A percentile compares a stretch with the other conserved stretches of the same genome.
These are phyloP conservation scores for Rissa tridactyla DNA, from an alignment of 2,113 vertebrate species.

Conservation along the genomic window DNA sequence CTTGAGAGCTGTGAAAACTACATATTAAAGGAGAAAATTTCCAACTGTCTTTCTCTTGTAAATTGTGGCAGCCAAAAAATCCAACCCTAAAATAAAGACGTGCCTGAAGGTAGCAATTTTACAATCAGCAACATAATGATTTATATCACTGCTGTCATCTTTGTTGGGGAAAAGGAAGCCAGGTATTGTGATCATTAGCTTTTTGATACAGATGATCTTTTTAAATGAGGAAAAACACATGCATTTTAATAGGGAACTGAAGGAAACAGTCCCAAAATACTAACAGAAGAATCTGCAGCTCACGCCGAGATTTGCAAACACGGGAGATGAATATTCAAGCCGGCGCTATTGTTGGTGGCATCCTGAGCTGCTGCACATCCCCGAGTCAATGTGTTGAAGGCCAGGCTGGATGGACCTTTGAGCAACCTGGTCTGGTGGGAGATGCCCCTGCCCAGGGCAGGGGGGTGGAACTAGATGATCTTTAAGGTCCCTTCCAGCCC, in stretches of 20 bases:
- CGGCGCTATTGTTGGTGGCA: not conserved
- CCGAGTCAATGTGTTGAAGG: rapidly evolving
- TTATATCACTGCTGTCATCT: slow-evolving; percentile 50
- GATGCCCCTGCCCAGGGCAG: not conserved
- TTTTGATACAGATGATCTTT: slow-evolving; percentile 44
- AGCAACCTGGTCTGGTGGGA: not conserved
- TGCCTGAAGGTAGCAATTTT: slow-evolving; percentile 62
- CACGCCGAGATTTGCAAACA: not conserved
- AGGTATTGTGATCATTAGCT: slow-evolving; percentile 60
- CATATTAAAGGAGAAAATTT: slow-evolving; percentile 29
- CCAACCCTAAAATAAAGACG: slow-evolving; percentile 45
- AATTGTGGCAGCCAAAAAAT: slow-evolving; percentile 52
- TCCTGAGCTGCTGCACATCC: not conserved
- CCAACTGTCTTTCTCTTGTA: slow-evolving; percentile 26
- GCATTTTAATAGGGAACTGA: slow-evolving; percentile 37
- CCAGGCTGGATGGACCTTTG: not conserved
- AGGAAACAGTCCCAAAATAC: slow-evolving; percentile 15
- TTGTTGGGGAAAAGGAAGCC: slow-evolving; percentile 60
- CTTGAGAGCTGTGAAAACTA: slow-evolving; percentile 40
- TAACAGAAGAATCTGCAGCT: not conserved
- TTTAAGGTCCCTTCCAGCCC: not conserved
- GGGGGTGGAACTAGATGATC: not conserved
- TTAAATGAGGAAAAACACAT: slow-evolving; percentile 48
- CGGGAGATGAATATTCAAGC: not conserved
- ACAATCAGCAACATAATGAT: slow-evolving; percentile 52